Evolutionary conservation across 1,140 invertebrate species (phyloP), one percentile per base, ranked within the genome.

Genomic region (Eumaeus atala): DNA sequence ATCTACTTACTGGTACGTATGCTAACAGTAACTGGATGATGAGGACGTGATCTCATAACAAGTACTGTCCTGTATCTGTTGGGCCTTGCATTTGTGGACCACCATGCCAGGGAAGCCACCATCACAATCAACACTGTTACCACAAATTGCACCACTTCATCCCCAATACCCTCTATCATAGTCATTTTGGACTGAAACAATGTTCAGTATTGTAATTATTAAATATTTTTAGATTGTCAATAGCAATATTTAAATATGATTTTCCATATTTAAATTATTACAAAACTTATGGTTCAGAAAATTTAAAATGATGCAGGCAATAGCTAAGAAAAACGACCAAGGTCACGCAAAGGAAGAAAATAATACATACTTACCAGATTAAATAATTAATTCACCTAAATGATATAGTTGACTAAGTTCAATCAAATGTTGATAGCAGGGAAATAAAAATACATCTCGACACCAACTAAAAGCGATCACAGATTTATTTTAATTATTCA

Each of bases 101-200:
- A 90, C 93, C 93, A 94, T 10, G 93, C 93, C n/a, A 93, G 63
- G 59, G 90, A 87, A 12, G 85, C 89, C n/a, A 94, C 78, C 4
- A 92, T 58, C 1, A 93, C 67, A 9, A 92, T 78, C 16, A 92
- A 66, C 54, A 94, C 74, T 28, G 91, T 71, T 17, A 90, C 89
- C 64, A 93, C 90, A 74, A 94, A 93, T 61, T 94, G 86, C 16
- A 92, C 90, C 18, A 95, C 94, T 89, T 95, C 94, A 87, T 95
- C 93, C n/a, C 94, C 94, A 21, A 95, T 87, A 34, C 94, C 94
- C 72, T 94, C 93, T 50, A 95, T 92, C 57, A 93, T 72, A 55
- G 91, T 83, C 92, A 94, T 94, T 56, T 61, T 83, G 34, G 28
- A 52, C 59, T 61, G 37, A 61, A 66, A 63, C 16, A 44, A 16